Conservation (phyloP, 2,797 vertebrate genomes). For the Phrynocephalus guinanensis region DNA sequence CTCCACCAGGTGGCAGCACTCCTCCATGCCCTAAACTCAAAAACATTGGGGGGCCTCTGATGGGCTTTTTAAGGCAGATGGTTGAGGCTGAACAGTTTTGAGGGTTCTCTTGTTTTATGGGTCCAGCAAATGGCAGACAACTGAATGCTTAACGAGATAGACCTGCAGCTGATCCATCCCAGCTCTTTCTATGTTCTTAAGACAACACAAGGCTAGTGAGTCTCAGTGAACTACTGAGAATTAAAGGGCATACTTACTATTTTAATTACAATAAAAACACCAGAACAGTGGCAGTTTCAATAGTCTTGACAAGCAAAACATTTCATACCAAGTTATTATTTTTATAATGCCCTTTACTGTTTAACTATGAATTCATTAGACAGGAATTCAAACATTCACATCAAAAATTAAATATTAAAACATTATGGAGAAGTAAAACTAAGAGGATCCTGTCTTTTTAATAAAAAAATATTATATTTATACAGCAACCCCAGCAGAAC, state of each 20-base stretch:
- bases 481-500: slow-evolving; percentile 55
- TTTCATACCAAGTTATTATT: slow-evolving; percentile 57
- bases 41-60: neutral
- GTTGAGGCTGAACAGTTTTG: neutral
- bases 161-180: neutral
- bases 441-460: slow-evolving; percentile 37
- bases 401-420: slow-evolving; percentile 61
- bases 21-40: neutral
- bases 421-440: slow-evolving; percentile 53
- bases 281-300: slow-evolving; percentile 45
- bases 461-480: slow-evolving; percentile 55
- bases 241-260: slow-evolving; percentile 33
- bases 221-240: slow-evolving; percentile 28
- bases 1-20: neutral
- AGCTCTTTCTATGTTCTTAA: neutral
- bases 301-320: slow-evolving; percentile 56
- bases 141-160: neutral
- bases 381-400: slow-evolving; percentile 2
- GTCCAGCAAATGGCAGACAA: neutral
- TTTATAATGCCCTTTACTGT: slow-evolving; percentile 60
- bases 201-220: slow-evolving; percentile 13
- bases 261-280: slow-evolving; percentile 50
- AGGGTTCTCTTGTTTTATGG: neutral
- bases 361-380: slow-evolving; percentile 43
- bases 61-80: neutral